phyloP scores from a whole-genome alignment of 2,113 vertebrate species.

The Macrotus californicus region DNA sequence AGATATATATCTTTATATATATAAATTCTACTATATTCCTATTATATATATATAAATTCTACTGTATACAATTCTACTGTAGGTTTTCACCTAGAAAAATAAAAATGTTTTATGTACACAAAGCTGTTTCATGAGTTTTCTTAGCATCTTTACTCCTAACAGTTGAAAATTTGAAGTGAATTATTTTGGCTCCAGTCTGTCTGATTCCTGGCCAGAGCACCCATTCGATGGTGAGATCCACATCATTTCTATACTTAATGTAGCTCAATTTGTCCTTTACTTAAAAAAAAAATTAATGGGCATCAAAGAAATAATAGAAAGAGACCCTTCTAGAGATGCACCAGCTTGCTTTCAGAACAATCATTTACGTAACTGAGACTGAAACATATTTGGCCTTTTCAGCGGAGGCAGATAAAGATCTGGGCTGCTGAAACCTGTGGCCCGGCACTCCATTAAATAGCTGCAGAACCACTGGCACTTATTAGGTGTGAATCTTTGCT shows the following conservation, averaged over 20 bases:
- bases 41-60: no score
- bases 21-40: no score
- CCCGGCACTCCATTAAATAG: no score
- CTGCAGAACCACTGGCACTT: conserved; percentile 27
- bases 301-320: conserved; percentile 36
- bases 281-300: conserved; percentile 1
- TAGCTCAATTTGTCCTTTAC: conserved; percentile 25
- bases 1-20: no score
- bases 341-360: conserved; percentile 66
- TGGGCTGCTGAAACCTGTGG: conserved; percentile 67
- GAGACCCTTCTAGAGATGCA: conserved; percentile 23
- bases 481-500: conserved; percentile 19
- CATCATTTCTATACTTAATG: not conserved
- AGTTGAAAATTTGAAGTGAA: not conserved
- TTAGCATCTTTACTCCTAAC: not conserved
- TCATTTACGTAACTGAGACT: conserved; percentile 71
- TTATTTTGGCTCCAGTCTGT: not conserved
- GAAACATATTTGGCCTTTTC: conserved; percentile 73
- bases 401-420: conserved; percentile 71
- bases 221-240: not conserved
- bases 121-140: not conserved
- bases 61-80: not conserved
- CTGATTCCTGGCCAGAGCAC: not conserved
- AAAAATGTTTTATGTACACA: not conserved
- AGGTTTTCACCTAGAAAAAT: not conserved